Percentiles rank a stretch among this genome's conserved stretches.
phyloP scores from a whole-genome alignment of 2,888 invertebrate species.

The Melolontha melolontha region DNA sequence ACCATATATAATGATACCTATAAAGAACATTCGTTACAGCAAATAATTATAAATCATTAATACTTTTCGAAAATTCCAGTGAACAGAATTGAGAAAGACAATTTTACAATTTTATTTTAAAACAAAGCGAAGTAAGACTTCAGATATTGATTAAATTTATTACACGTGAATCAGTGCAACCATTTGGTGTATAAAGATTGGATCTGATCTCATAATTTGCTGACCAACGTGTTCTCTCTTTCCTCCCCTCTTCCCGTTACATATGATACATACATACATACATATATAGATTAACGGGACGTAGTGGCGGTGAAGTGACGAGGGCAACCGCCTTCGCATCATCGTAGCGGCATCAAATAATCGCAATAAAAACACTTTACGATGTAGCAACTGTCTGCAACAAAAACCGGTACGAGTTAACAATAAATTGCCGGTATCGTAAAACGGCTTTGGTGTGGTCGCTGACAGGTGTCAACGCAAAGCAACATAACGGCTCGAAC shows the following conservation, averaged over 20 bases:
- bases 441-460: constrained; percentile 51
- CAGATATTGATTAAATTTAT: no score
- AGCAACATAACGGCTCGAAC: constrained; percentile 44
- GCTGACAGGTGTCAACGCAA: constrained; percentile 50
- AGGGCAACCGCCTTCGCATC: constrained; percentile 47
- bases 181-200: no score
- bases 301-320: constrained; percentile 42
- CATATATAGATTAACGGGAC: constrained; percentile 40
- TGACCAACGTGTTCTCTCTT: constrained; percentile 13
- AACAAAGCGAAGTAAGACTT: no score
- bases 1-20: no score
- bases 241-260: background rate
- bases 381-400: constrained; percentile 46
- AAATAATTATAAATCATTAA: no score
- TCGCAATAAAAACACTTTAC: constrained; percentile 47
- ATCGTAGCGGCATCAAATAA: constrained; percentile 45
- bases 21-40: no score
- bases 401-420: constrained; percentile 48
- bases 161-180: no score
- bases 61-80: no score
- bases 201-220: background rate
- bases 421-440: constrained; percentile 49
- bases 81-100: no score
- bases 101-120: no score
- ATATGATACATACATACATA: background rate